These are phyloP conservation scores for Triplophysa tibetana DNA, from an alignment of 2,113 vertebrate species.

Conservation along the genomic window DNA sequence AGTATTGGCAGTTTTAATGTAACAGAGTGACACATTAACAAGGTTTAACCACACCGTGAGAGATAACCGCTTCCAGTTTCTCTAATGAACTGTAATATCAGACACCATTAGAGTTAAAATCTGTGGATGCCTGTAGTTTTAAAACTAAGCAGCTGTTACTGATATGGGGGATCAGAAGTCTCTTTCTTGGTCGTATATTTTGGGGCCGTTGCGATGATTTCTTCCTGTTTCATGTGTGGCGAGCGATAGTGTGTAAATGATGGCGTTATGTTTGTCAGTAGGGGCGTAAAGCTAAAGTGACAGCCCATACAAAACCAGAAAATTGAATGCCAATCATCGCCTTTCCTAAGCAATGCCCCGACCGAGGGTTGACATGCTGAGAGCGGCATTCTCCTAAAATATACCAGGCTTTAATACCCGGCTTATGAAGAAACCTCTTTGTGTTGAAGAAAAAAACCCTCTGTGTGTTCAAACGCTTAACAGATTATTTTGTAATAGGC, in stretches of 20 bases:
- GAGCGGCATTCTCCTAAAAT: constrained; percentile 11
- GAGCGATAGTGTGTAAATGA: constrained; percentile 12
- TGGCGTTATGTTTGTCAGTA: constrained; percentile 30
- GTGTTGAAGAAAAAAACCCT: neutral
- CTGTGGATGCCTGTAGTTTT: neutral
- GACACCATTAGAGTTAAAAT: neutral
- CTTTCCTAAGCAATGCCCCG: neutral
- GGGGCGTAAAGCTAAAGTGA: constrained; percentile 43
- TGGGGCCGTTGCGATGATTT: neutral
- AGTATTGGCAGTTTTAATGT: constrained; percentile 5
- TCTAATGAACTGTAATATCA: constrained; percentile 4
- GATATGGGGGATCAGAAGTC: neutral
- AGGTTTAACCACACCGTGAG: neutral
- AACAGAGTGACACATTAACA: constrained; percentile 10
- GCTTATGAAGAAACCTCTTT: constrained; percentile 1
- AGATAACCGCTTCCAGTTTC: constrained; percentile 5
- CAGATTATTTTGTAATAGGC: neutral
- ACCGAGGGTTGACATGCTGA: neutral
- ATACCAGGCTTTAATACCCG: neutral
- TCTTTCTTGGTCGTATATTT: neutral
- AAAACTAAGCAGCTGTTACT: constrained; percentile 24
- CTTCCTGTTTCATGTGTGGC: constrained; percentile 27
- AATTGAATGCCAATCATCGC: constrained; percentile 49
- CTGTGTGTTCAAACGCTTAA: neutral
- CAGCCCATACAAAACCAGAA: constrained; percentile 45